These are phyloP conservation scores for Tenthredo livida DNA, from an alignment of 2,888 invertebrate genomes.

Conservation along the genomic window DNA sequence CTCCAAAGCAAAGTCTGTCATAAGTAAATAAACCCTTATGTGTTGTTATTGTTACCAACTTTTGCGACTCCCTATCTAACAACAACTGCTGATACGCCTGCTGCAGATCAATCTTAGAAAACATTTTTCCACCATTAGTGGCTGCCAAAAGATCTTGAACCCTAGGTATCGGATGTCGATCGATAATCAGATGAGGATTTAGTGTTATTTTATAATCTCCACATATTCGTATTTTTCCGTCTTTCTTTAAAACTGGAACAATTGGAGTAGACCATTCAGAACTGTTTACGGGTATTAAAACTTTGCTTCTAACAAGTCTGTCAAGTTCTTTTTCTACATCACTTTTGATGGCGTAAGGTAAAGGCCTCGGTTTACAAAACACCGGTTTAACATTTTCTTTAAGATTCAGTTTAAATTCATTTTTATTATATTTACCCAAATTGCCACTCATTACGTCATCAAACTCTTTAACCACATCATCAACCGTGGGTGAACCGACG, in stretches of 20 bases:
- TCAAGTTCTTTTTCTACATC: neutral
- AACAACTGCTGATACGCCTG: constrained; percentile 64
- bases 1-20: constrained; percentile 62
- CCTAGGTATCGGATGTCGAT: constrained; percentile 59
- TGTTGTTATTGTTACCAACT: constrained; percentile 60
- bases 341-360: neutral
- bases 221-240: constrained; percentile 60
- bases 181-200: constrained; percentile 57
- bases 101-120: constrained; percentile 64
- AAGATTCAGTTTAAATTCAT: neutral
- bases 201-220: constrained; percentile 64
- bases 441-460: neutral
- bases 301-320: neutral
- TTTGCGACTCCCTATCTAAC: constrained; percentile 59
- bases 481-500: neutral
- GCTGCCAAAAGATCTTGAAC: constrained; percentile 59
- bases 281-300: constrained; percentile 56
- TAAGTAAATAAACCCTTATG: constrained; percentile 61
- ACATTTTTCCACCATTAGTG: constrained; percentile 59
- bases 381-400: neutral
- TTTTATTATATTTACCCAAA: neutral
- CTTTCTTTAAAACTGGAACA: constrained; percentile 63
- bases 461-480: neutral
- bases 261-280: constrained; percentile 67
- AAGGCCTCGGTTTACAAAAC: neutral